Evolutionary conservation across 2,797 vertebrate species (phyloP).

Genomic region (Lepus oiostolus): DNA sequence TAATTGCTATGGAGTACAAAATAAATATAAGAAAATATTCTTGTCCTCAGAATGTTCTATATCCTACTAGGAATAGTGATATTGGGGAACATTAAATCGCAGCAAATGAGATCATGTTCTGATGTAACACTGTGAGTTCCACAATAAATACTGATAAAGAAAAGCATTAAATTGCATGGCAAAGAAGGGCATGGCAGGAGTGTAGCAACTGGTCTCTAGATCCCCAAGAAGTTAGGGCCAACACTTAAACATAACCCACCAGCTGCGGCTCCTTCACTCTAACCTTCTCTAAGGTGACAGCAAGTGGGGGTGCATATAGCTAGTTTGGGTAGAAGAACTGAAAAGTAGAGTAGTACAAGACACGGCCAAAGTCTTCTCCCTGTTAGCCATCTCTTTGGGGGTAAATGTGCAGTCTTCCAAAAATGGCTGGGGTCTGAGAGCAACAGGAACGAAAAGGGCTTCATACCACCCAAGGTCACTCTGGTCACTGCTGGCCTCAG

Average conservation of each 20-base stretch:
- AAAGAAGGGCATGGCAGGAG: rapidly evolving
- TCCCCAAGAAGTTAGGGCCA: neutral
- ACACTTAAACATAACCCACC: rapidly evolving
- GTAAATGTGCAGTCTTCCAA: neutral
- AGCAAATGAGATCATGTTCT: rapidly evolving
- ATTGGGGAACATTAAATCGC: rapidly evolving
- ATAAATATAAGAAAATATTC: too few species aligned
- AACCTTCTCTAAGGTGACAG: too few species aligned
- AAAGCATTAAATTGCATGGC: too few species aligned
- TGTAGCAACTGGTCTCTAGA: rapidly evolving
- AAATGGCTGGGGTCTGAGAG: neutral
- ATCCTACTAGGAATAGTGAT: neutral
- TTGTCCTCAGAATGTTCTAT: neutral
- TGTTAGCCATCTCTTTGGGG: rapidly evolving
- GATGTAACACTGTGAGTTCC: rapidly evolving
- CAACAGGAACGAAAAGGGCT: neutral
- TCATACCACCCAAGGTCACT: neutral
- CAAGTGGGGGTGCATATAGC: neutral
- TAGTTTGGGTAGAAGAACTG: rapidly evolving
- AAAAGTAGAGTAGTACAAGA: too few species aligned
- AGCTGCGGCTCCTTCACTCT: rapidly evolving
- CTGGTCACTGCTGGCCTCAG: too few species aligned
- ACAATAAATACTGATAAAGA: neutral
- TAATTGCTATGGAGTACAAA: neutral
- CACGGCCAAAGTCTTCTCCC: rapidly evolving